phyloP scores from a whole-genome alignment of 64 coral and sea anemone genomes.

The Platygyra sinensis region DNA sequence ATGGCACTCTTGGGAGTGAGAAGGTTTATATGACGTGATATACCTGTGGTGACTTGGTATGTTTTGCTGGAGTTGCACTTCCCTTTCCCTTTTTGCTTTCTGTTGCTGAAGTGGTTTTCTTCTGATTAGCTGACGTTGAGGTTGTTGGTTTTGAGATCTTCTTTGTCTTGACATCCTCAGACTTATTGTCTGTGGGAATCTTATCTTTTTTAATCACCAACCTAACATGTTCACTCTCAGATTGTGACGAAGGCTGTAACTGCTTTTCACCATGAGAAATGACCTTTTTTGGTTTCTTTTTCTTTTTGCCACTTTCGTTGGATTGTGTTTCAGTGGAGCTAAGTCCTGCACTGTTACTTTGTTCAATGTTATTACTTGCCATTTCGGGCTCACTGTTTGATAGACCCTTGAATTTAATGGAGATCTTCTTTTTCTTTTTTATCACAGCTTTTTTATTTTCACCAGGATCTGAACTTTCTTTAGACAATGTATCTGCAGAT shows the following conservation, averaged over 20 bases:
- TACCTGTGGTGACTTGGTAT: constrained; percentile 13
- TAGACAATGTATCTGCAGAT: background rate
- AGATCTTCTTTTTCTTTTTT: constrained; percentile 53
- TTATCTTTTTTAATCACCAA: constrained; percentile 69
- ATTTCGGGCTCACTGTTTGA: constrained; percentile 30
- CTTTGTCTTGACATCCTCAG: background rate
- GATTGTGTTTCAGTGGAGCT: background rate
- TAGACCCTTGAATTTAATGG: constrained; percentile 62
- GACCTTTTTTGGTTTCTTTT: constrained; percentile 18
- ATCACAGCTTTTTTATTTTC: background rate
- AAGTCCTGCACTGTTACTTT: background rate
- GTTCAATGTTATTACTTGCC: background rate
- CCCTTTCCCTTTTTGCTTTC: constrained; percentile 27
- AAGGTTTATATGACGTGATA: background rate
- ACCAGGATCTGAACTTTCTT: background rate
- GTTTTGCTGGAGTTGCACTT: constrained; percentile 9
- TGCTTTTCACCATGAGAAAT: background rate
- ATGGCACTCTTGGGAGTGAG: background rate
- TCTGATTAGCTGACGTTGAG: background rate
- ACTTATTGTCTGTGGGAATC: background rate
- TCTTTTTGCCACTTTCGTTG: constrained; percentile 32
- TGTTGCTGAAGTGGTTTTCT: background rate
- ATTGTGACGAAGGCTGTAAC: background rate
- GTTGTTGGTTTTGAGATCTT: background rate
- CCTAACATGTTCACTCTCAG: constrained; percentile 63